A percentile compares a stretch with the other conserved stretches of the same genome.
Evolutionary conservation across 2,888 invertebrate genomes (phyloP).

Genomic region (Elmis aenea): DNA sequence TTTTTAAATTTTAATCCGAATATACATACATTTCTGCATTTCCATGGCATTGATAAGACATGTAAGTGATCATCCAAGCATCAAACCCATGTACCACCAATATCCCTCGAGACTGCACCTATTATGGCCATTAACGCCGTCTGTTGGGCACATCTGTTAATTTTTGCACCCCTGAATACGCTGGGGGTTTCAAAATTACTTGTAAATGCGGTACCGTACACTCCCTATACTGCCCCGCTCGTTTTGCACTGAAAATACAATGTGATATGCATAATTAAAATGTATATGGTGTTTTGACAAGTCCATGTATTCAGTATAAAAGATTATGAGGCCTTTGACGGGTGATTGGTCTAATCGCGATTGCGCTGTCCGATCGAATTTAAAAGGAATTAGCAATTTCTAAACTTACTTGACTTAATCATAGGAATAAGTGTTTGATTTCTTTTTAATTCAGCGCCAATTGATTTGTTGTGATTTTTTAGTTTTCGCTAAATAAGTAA

Average conservation of each 20-base stretch:
- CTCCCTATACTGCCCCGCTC: slow-evolving; percentile 1
- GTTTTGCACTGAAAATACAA: slow-evolving; percentile 29
- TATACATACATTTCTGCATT: slow-evolving; percentile 8
- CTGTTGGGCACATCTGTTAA: slow-evolving; percentile 50
- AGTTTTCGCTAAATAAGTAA: no score
- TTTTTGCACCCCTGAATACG: slow-evolving; percentile 42
- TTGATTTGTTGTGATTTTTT: no score
- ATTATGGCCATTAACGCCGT: slow-evolving; percentile 43
- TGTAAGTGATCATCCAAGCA: slow-evolving; percentile 40
- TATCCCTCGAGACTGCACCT: slow-evolving; percentile 24
- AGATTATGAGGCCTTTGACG: slow-evolving; percentile 3
- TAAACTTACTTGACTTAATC: no score
- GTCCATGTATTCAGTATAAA: slow-evolving; percentile 7
- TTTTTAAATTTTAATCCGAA: neutral
- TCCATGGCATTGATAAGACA: slow-evolving; percentile 13
- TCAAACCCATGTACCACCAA: slow-evolving; percentile 35
- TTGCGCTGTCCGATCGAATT: no score
- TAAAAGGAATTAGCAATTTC: no score
- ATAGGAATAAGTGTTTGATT: no score
- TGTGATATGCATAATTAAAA: slow-evolving; percentile 44
- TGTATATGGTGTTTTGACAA: slow-evolving; percentile 45
- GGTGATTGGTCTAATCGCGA: neutral
- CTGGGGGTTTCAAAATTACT: slow-evolving; percentile 33
- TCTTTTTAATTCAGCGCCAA: no score
- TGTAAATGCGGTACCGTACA: slow-evolving; percentile 22